These are phyloP conservation scores for Trematocara unimaculatum DNA, from an alignment of 2,113 vertebrate species.

Conservation along the genomic window DNA sequence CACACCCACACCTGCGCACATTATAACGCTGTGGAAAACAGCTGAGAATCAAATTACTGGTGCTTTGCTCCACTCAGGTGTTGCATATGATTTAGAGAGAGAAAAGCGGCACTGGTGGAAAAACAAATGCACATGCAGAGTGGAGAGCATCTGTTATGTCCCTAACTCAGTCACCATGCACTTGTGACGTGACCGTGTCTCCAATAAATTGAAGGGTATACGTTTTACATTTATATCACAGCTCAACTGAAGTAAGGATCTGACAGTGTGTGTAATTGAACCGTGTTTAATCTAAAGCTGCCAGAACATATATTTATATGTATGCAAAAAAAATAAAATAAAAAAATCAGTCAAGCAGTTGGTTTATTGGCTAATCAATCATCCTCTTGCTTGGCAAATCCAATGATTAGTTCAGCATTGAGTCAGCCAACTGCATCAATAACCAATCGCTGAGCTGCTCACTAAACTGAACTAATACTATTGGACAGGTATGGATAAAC, in stretches of 20 bases:
- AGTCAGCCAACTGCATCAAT: conserved; percentile 11
- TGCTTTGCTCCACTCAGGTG: background rate
- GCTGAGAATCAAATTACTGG: background rate
- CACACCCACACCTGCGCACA: background rate
- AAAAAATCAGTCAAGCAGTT: background rate
- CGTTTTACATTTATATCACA: background rate
- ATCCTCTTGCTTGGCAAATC: background rate
- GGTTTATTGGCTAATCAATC: conserved; percentile 29
- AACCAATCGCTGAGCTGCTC: conserved; percentile 20
- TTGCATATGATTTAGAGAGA: background rate
- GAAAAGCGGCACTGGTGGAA: background rate
- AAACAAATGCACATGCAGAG: background rate
- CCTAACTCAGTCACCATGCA: background rate
- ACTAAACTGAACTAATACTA: conserved; percentile 5
- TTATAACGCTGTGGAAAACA: background rate
- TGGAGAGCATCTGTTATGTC: background rate
- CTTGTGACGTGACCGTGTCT: background rate
- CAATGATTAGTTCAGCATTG: conserved; percentile 22
- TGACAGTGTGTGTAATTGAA: background rate
- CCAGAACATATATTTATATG: background rate
- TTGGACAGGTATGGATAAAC: conserved; percentile 27
- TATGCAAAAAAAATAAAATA: background rate
- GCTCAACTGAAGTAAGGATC: background rate
- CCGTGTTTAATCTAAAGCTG: background rate
- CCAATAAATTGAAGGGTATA: background rate